phyloP scores from a whole-genome alignment of 2,888 invertebrate species.

The Hirtodrosophila duncani region DNA sequence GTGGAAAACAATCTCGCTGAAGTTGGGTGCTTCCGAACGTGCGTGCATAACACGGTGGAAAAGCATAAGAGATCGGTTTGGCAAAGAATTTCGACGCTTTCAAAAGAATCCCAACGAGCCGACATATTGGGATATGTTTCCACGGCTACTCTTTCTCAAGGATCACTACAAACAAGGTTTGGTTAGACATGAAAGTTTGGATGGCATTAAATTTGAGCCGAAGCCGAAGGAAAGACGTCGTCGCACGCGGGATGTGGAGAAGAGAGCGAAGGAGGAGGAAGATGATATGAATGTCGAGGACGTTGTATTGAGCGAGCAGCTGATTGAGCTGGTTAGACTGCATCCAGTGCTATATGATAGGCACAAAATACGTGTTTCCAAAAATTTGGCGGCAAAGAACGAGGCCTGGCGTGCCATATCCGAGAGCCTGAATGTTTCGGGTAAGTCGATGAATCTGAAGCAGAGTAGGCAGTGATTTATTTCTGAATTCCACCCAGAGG shows the following conservation, averaged over 20 bases:
- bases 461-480: no score
- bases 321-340: constrained; percentile 67
- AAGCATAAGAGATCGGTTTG: constrained; percentile 73
- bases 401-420: constrained; percentile 71
- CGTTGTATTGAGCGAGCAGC: constrained; percentile 52
- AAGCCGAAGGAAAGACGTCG: constrained; percentile 40
- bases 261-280: constrained; percentile 33
- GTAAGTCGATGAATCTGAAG: constrained; percentile 40
- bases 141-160: constrained; percentile 64
- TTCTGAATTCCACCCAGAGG: constrained; percentile 42
- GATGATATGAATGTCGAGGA: constrained; percentile 43
- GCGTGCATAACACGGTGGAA: constrained; percentile 75
- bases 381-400: constrained; percentile 70
- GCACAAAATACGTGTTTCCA: constrained; percentile 71
- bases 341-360: constrained; percentile 71
- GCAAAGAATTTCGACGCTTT: constrained; percentile 68
- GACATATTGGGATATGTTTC: constrained; percentile 74
- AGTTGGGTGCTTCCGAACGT: constrained; percentile 67
- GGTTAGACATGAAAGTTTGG: constrained; percentile 58
- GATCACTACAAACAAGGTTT: constrained; percentile 73
- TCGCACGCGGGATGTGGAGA: constrained; percentile 21
- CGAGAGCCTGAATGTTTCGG: constrained; percentile 58
- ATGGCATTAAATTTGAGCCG: constrained; percentile 61
- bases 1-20: constrained; percentile 62
- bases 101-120: constrained; percentile 65